Conservation (phyloP, 2,113 vertebrate genomes). For the Daubentonia madagascariensis region DNA sequence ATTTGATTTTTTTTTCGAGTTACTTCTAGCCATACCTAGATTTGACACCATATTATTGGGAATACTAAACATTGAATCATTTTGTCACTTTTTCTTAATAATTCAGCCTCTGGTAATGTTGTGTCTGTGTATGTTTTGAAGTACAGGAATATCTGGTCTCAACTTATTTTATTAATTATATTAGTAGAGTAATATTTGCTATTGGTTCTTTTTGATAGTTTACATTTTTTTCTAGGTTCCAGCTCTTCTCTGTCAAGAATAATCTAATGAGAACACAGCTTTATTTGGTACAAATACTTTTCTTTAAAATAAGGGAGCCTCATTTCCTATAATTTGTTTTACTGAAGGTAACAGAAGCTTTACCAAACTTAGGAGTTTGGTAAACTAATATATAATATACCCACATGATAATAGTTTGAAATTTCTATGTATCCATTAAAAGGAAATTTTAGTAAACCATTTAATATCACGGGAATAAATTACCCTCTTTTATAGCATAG, state of each 20-base stretch:
- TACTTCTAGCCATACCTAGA: neutral
- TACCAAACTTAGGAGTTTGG: neutral
- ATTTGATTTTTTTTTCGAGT: neutral
- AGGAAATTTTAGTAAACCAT: neutral
- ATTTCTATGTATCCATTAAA: neutral
- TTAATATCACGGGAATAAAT: neutral
- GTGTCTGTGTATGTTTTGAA: neutral
- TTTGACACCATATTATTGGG: neutral
- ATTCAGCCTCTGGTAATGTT: neutral
- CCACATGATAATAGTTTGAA: neutral
- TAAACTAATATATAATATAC: neutral
- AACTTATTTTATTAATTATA: neutral
- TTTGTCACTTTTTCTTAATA: neutral
- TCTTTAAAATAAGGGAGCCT: neutral
- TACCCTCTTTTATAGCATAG: neutral
- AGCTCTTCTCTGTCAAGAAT: neutral
- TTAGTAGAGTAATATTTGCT: neutral
- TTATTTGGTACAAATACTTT: neutral
- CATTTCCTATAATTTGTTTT: neutral
- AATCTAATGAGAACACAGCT: neutral
- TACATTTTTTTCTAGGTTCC: neutral
- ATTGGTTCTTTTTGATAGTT: neutral
- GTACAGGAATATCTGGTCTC: neutral
- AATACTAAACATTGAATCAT: neutral
- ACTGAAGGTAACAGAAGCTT: neutral